Conservation (phyloP, 2,113 vertebrate genomes). For the Urocynchramus pylzowi region DNA sequence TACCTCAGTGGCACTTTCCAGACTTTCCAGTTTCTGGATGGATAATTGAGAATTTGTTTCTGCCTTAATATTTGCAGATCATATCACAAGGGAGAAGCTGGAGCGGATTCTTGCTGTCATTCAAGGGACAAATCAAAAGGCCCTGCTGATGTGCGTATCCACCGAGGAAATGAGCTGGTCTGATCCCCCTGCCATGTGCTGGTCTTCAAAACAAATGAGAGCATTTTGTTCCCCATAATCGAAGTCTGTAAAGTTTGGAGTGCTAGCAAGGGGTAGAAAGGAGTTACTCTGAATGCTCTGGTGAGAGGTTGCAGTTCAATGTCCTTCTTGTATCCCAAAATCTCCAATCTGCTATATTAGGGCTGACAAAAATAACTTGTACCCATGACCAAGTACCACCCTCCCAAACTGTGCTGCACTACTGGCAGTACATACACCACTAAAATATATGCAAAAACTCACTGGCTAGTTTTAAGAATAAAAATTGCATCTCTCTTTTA, state of each 20-base stretch:
- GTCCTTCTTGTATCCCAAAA: not conserved
- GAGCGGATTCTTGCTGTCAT: slow-evolving; percentile 86
- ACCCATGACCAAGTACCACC: not conserved
- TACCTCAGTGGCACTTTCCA: not conserved
- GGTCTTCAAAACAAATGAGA: not conserved
- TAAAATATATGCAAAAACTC: not conserved
- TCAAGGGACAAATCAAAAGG: slow-evolving; percentile 90
- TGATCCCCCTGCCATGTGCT: not conserved
- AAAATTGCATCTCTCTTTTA: not conserved
- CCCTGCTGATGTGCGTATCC: slow-evolving; percentile 81
- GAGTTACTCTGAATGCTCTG: not conserved
- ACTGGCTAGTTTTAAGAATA: not conserved
- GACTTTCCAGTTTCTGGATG: not conserved
- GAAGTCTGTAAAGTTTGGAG: not conserved
- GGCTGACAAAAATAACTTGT: not conserved
- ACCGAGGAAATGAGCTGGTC: not conserved
- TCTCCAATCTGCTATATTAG: not conserved
- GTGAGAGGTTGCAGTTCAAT: not conserved
- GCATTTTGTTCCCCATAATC: not conserved
- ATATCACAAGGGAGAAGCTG: slow-evolving; percentile 87
- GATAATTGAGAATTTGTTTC: not conserved
- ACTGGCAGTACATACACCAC: not conserved
- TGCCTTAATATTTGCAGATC: slow-evolving; percentile 74
- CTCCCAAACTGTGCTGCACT: not conserved
- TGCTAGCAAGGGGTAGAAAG: not conserved